Evolutionary conservation across 2,797 vertebrate genomes (phyloP).

Genomic region (Holocentrus rufus): DNA sequence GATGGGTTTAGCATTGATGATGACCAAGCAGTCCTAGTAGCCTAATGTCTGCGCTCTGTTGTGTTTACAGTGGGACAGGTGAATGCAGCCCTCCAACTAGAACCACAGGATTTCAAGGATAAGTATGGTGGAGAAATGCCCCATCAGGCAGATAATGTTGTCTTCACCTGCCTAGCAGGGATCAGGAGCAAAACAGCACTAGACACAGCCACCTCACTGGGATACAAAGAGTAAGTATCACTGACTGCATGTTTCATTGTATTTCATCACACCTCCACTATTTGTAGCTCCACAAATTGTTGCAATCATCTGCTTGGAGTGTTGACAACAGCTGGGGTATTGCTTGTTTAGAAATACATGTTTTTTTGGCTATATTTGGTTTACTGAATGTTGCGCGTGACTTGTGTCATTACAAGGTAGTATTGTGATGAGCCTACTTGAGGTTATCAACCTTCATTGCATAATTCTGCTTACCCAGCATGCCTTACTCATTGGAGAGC

Average conservation of each 20-base stretch:
- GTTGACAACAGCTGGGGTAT: neutral
- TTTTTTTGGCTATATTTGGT: constrained; percentile 1
- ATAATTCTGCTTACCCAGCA: constrained; percentile 8
- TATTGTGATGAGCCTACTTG: neutral
- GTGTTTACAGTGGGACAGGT: constrained; percentile 86
- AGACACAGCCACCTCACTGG: constrained; percentile 82
- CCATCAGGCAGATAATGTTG: constrained; percentile 81
- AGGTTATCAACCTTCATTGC: constrained; percentile 28
- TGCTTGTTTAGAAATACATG: neutral
- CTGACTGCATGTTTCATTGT: neutral
- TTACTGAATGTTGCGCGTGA: neutral
- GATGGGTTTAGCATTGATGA: neutral
- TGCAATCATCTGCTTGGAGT: neutral
- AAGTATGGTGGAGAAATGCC: constrained; percentile 88
- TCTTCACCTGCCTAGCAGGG: constrained; percentile 92
- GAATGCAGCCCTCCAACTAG: constrained; percentile 86
- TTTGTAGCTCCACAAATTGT: neutral
- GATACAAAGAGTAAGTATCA: constrained; percentile 87
- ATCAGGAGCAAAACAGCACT: constrained; percentile 88
- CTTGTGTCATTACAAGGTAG: neutral
- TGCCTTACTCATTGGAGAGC: constrained; percentile 21
- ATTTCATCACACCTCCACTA: neutral
- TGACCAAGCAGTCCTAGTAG: neutral
- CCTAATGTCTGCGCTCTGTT: constrained; percentile 18
- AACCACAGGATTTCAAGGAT: constrained; percentile 84